Conservation (phyloP, 2,888 invertebrate species). For the Aporophyla lueneburgensis region DNA sequence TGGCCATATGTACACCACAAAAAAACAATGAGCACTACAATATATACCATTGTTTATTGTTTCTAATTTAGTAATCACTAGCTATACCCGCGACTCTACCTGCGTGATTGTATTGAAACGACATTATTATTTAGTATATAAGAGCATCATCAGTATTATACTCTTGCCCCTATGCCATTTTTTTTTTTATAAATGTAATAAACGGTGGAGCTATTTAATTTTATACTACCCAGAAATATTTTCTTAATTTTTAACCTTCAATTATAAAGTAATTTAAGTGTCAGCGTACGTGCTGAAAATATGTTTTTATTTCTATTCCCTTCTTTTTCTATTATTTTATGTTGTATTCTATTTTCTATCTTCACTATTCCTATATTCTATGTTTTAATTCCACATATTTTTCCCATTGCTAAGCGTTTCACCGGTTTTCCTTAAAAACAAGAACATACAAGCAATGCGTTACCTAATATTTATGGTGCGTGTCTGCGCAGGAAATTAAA, state of each 20-base stretch:
- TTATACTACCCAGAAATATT: background rate
- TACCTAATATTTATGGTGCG: constrained; percentile 3
- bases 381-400: background rate
- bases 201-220: no score
- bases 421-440: background rate
- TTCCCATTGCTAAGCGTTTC: background rate
- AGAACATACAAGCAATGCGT: background rate
- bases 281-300: background rate
- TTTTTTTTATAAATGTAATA: no score
- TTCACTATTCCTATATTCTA: background rate
- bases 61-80: background rate
- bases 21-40: no score
- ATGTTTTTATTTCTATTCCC: background rate
- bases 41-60: background rate
- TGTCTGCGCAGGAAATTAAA: constrained; percentile 48
- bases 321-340: background rate
- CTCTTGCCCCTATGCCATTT: no score
- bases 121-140: no score
- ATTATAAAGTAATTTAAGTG: no score
- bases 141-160: no score
- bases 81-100: background rate
- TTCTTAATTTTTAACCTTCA: background rate
- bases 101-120: no score
- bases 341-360: background rate
- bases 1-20: no score